Percentiles rank a stretch among this genome's conserved stretches.
Conservation (phyloP, 1,140 invertebrate species). For the Archivesica marissinica region DNA sequence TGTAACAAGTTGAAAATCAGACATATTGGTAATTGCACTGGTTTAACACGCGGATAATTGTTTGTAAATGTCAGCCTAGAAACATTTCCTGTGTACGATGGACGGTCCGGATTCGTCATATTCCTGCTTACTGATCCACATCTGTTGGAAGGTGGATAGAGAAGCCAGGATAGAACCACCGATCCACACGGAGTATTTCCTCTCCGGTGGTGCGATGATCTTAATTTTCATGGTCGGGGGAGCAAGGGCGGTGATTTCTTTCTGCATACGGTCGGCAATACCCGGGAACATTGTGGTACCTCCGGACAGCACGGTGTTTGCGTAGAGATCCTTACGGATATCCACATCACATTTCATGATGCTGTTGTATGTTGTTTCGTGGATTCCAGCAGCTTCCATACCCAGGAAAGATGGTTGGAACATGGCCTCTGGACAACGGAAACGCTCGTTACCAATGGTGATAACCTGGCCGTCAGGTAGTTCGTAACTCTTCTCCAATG, state of each 20-base stretch:
- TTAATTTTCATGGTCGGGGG: constrained; percentile 84
- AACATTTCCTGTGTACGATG: background rate
- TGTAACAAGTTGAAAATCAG: no score
- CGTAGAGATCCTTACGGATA: constrained; percentile 94
- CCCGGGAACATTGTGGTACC: constrained; percentile 89
- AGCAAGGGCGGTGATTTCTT: constrained; percentile 85
- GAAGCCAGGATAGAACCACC: constrained; percentile 4
- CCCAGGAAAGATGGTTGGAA: constrained; percentile 90
- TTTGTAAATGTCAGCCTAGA: no score
- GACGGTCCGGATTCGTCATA: background rate
- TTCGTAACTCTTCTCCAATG: constrained; percentile 86
- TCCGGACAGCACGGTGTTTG: constrained; percentile 95
- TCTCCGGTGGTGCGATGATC: constrained; percentile 75
- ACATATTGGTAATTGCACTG: no score
- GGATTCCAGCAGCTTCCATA: constrained; percentile 65
- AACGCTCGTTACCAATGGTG: constrained; percentile 44
- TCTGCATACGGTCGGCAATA: constrained; percentile 85
- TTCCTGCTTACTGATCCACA: background rate
- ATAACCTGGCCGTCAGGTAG: background rate
- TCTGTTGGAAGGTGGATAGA: background rate
- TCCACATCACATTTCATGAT: constrained; percentile 86
- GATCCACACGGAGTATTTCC: no score
- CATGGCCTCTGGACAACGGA: constrained; percentile 84
- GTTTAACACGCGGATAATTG: no score
- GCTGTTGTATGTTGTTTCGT: background rate